phyloP scores from a whole-genome alignment of 1,140 invertebrate species.

The Drosophila auraria region DNA sequence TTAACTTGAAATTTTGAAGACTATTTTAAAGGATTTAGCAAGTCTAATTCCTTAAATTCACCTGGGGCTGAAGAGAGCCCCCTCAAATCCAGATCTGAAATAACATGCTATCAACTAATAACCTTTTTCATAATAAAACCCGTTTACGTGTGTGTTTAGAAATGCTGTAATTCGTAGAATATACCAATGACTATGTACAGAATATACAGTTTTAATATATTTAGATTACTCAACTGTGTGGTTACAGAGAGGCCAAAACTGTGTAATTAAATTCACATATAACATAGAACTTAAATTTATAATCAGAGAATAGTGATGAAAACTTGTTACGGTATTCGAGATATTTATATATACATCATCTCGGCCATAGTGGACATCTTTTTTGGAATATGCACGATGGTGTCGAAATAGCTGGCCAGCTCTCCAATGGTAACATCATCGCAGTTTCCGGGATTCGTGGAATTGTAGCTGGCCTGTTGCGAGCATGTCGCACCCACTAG shows the following conservation, averaged over 20 bases:
- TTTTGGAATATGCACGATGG: constrained; percentile 96
- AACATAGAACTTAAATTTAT: constrained; percentile 37
- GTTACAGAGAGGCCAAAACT: constrained; percentile 18
- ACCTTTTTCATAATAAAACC: neutral
- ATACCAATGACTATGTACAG: constrained; percentile 47
- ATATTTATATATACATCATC: constrained; percentile 95
- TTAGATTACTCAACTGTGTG: constrained; percentile 27
- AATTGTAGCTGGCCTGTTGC: constrained; percentile 87
- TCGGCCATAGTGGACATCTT: constrained; percentile 98
- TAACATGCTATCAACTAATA: too few species aligned
- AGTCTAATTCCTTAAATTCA: too few species aligned
- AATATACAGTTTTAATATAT: constrained; percentile 46
- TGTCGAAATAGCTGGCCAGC: constrained; percentile 96
- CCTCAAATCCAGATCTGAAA: too few species aligned
- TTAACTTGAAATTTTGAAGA: too few species aligned
- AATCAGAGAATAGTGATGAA: constrained; percentile 17
- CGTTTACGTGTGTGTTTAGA: constrained; percentile 10
- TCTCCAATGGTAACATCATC: constrained; percentile 94
- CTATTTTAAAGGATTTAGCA: too few species aligned
- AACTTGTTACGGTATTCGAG: neutral
- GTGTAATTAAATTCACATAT: constrained; percentile 47
- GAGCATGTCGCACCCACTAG: constrained; percentile 85
- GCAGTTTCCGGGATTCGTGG: constrained; percentile 86
- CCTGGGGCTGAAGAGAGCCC: too few species aligned
- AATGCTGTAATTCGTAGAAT: constrained; percentile 43